A percentile compares a stretch with the other conserved stretches of the same genome.
phyloP scores from a whole-genome alignment of 1,140 invertebrate species.

The Cydia strobilella region DNA sequence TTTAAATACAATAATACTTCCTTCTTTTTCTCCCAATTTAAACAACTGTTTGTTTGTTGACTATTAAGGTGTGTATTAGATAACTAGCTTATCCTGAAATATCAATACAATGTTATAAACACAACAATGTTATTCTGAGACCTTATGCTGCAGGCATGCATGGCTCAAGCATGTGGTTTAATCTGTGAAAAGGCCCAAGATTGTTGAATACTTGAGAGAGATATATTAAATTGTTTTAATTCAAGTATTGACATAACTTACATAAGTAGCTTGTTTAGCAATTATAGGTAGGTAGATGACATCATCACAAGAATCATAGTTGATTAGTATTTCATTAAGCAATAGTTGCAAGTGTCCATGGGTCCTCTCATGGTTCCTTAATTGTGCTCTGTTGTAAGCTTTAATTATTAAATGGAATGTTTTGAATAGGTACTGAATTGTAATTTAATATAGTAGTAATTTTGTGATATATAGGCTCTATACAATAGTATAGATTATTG shows the following conservation, averaged over 20 bases:
- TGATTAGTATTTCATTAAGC: not conserved
- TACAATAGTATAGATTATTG: not conserved
- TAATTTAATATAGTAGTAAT: not conserved
- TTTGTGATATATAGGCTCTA: not conserved
- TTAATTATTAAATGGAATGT: no score
- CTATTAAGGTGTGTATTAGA: not conserved
- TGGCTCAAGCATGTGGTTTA: not conserved
- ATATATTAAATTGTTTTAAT: not conserved
- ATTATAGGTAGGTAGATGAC: not conserved
- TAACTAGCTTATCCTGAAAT: not conserved
- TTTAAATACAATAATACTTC: not conserved
- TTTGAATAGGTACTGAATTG: not conserved
- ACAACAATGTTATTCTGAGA: conserved; percentile 4
- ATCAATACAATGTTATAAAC: conserved; percentile 12
- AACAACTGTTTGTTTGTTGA: not conserved
- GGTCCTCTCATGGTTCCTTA: not conserved
- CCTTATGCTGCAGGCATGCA: not conserved
- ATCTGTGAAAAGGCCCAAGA: not conserved
- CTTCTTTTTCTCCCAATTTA: not conserved
- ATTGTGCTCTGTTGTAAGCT: not conserved
- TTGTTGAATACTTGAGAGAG: not conserved
- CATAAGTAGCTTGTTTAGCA: not conserved
- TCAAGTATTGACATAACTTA: not conserved
- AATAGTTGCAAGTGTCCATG: no score
- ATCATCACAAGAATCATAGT: not conserved